phyloP scores from a whole-genome alignment of 2,888 invertebrate genomes.

The Pachliopta kotzebuea region DNA sequence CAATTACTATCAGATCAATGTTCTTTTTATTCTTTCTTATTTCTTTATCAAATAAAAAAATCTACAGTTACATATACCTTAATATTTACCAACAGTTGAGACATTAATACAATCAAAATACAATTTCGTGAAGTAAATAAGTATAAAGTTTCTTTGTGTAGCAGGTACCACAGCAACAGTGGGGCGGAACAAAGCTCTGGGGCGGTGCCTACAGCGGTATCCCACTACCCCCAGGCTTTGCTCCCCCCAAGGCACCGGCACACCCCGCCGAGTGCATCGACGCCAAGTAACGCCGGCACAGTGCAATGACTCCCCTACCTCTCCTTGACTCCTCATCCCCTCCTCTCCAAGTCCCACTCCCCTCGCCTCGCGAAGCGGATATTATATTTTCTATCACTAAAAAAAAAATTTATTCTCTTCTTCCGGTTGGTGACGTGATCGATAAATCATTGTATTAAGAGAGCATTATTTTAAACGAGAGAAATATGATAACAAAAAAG shows the following conservation, averaged over 20 bases:
- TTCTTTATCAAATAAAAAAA: too few species aligned
- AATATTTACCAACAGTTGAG: too few species aligned
- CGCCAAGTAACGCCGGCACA: constrained; percentile 61
- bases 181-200: constrained; percentile 42
- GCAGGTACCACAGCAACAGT: constrained; percentile 33
- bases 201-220: constrained; percentile 48
- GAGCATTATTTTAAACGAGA: constrained; percentile 78
- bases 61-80: too few species aligned
- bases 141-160: not conserved
- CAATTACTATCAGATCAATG: too few species aligned
- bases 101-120: too few species aligned
- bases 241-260: constrained; percentile 60
- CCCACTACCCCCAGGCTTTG: constrained; percentile 74
- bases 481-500: constrained; percentile 79
- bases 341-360: constrained; percentile 26
- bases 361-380: constrained; percentile 37
- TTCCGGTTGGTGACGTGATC: constrained; percentile 70
- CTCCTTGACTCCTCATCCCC: not conserved
- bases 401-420: constrained; percentile 48
- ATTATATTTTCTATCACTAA: constrained; percentile 57
- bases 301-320: constrained; percentile 40
- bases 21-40: too few species aligned
- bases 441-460: constrained; percentile 79
- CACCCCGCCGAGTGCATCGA: constrained; percentile 76
- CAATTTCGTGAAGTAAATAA: too few species aligned